Evolutionary conservation across 2,113 vertebrate genomes (phyloP).

Genomic region (Meleagris gallopavo): DNA sequence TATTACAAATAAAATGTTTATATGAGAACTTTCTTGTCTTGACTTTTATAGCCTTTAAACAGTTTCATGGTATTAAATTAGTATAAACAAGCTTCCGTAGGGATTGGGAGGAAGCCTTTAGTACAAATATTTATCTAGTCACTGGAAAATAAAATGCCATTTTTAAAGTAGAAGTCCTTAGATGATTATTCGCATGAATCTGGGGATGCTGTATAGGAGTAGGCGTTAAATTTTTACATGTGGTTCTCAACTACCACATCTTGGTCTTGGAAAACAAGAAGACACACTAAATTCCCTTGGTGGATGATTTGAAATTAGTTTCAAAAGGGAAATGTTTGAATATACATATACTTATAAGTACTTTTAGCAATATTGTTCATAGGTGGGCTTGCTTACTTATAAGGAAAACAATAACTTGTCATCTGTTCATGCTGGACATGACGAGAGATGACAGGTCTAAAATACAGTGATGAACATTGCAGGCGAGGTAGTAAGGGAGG

Average conservation of each 20-base stretch:
- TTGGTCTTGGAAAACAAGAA: neutral
- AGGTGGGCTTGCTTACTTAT: neutral
- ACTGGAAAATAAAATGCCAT: neutral
- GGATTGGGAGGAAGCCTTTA: neutral
- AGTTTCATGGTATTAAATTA: neutral
- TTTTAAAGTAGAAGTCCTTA: conserved; percentile 21
- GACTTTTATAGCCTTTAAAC: conserved; percentile 9
- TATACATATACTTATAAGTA: neutral
- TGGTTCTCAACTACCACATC: neutral
- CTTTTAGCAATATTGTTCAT: neutral
- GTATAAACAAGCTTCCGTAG: neutral
- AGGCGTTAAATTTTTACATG: neutral
- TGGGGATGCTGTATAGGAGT: neutral
- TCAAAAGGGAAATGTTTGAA: neutral
- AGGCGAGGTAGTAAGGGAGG: neutral
- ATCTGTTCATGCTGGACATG: neutral
- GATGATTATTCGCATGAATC: neutral
- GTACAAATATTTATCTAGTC: neutral
- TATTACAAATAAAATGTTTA: conserved; percentile 5
- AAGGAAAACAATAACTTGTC: neutral
- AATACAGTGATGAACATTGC: neutral
- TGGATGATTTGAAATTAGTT: neutral
- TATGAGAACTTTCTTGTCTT: neutral
- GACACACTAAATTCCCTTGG: neutral
- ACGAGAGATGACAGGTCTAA: neutral